Percentiles rank a stretch among this genome's conserved stretches.
Conservation (phyloP, 2,888 invertebrate species). For the Tipula vernalis region DNA sequence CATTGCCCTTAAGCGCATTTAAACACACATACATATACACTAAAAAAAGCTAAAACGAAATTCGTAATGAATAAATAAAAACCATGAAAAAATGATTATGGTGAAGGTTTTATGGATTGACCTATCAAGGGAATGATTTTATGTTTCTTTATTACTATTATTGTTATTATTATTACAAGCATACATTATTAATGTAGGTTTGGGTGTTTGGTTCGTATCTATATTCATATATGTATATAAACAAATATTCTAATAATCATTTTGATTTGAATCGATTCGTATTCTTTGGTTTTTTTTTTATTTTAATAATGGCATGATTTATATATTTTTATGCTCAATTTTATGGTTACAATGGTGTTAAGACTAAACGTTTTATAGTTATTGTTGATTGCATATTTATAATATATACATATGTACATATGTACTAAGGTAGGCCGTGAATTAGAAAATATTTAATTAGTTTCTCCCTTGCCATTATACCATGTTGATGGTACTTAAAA, state of each 20-base stretch:
- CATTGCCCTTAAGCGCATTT: neutral
- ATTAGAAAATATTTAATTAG: neutral
- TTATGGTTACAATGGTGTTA: neutral
- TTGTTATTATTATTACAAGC: neutral
- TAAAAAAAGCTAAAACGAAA: neutral
- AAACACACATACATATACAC: neutral
- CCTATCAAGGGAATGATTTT: constrained; percentile 4
- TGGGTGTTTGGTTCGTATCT: neutral
- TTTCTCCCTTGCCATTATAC: neutral
- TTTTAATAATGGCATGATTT: neutral
- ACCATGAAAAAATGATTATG: neutral
- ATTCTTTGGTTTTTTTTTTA: neutral
- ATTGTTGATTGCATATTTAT: neutral
- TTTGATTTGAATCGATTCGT: neutral
- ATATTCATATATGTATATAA: neutral
- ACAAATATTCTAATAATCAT: neutral
- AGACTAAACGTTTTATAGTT: neutral
- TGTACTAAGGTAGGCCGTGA: too few species aligned
- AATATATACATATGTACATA: neutral
- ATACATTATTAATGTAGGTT: neutral
- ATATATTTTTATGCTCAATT: neutral
- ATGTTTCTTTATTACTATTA: neutral
- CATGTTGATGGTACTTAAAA: neutral
- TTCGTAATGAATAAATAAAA: neutral
- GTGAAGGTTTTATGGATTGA: constrained; percentile 4